Conservation (phyloP, 2,113 vertebrate genomes). For the Loxodonta africana region DNA sequence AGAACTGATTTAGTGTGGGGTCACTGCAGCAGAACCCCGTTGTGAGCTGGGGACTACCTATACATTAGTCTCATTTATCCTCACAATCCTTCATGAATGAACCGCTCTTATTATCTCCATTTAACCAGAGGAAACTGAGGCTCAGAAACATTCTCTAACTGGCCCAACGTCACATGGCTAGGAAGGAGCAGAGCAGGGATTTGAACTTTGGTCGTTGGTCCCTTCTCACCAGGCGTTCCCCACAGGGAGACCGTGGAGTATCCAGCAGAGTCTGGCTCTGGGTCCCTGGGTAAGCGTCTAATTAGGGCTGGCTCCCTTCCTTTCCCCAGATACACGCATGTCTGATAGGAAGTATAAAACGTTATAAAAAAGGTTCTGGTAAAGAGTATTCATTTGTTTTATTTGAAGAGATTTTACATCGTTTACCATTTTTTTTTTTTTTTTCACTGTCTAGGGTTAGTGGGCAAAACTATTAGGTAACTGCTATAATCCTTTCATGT, state of each 20-base stretch:
- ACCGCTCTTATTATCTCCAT: neutral
- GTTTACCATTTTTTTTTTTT: neutral
- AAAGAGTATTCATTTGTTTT: slow-evolving; percentile 3
- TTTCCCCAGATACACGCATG: neutral
- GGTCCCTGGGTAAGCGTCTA: neutral
- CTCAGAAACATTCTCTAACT: too few species aligned
- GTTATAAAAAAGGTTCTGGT: neutral
- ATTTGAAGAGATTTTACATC: neutral
- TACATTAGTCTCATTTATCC: neutral
- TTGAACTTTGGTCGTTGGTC: neutral
- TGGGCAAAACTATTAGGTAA: neutral
- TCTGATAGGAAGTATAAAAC: neutral
- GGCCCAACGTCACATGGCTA: too few species aligned
- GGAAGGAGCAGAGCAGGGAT: neutral
- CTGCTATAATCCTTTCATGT: neutral
- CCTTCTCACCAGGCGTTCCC: neutral
- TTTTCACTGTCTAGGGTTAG: too few species aligned
- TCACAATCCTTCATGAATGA: neutral
- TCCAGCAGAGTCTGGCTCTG: neutral
- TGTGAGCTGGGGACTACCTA: too few species aligned
- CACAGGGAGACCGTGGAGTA: neutral
- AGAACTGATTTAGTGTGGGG: too few species aligned
- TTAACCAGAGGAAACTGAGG: neutral
- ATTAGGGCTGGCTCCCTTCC: neutral
- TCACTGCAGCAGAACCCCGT: too few species aligned